Conservation (phyloP, 1,140 invertebrate species). For the Ostrea denselamellosa region DNA sequence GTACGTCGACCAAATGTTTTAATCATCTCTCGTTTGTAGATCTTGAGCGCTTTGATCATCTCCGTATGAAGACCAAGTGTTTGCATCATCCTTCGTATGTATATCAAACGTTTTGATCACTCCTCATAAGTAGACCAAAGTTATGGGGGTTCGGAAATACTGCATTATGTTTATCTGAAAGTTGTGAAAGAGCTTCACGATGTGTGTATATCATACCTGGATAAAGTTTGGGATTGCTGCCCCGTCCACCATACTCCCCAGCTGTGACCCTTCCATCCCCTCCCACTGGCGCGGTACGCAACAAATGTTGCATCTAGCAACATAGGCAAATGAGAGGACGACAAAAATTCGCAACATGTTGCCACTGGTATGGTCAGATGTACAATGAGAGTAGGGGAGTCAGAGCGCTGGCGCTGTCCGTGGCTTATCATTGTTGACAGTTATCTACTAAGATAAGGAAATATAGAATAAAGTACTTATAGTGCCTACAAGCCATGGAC, state of each 20-base stretch:
- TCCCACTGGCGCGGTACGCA: conserved; percentile 55
- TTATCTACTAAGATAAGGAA: not conserved
- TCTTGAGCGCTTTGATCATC: too few species aligned
- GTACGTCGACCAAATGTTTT: too few species aligned
- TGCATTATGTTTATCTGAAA: too few species aligned
- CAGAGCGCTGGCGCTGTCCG: not conserved
- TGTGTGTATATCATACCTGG: not conserved
- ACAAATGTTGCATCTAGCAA: conserved; percentile 43
- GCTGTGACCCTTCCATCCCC: conserved; percentile 30
- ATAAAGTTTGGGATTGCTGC: not conserved
- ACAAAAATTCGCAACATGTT: conserved; percentile 35
- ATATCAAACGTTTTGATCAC: too few species aligned
- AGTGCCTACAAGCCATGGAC: not conserved
- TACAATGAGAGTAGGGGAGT: not conserved
- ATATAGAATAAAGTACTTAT: not conserved
- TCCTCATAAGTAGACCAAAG: too few species aligned
- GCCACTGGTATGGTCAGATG: not conserved
- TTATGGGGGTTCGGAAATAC: too few species aligned
- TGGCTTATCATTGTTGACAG: conserved; percentile 29
- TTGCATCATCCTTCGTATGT: too few species aligned
- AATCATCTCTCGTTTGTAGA: too few species aligned
- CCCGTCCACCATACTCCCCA: not conserved
- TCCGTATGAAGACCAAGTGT: too few species aligned
- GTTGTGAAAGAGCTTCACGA: too few species aligned
- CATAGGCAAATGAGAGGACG: not conserved